A percentile compares a stretch with the other conserved stretches of the same genome.
Conservation (phyloP, 2,113 vertebrate genomes). For the Gopherus evgoodei region DNA sequence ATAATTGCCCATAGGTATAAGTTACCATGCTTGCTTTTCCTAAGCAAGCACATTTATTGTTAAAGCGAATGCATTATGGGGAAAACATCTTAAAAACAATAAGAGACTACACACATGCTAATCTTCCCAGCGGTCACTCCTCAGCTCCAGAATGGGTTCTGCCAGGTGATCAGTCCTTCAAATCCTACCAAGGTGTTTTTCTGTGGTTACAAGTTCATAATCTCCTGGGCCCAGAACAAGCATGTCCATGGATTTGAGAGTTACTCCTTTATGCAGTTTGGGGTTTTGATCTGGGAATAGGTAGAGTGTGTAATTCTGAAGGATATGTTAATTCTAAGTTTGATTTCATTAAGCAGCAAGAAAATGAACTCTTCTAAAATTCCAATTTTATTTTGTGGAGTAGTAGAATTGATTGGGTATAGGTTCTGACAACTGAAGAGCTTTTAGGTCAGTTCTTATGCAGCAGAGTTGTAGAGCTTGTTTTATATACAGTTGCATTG, state of each 20-base stretch:
- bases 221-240: background rate
- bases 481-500: background rate
- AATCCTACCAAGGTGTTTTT: background rate
- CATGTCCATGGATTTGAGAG: background rate
- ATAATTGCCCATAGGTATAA: background rate
- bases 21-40: background rate
- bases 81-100: background rate
- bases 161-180: too few species aligned
- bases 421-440: background rate
- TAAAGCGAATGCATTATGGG: background rate
- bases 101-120: background rate
- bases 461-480: background rate
- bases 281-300: background rate
- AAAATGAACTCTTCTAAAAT: background rate
- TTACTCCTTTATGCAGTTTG: too few species aligned
- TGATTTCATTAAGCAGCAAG: rapidly evolving
- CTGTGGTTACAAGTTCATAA: background rate
- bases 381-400: slow-evolving; percentile 1
- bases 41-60: background rate
- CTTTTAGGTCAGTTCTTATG: background rate
- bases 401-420: background rate
- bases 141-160: background rate
- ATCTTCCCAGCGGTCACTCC: background rate
- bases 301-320: rapidly evolving
- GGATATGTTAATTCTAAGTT: rapidly evolving